Evolutionary conservation across 1,140 invertebrate genomes (phyloP).

Genomic region (Aphelenchoides avenae): DNA sequence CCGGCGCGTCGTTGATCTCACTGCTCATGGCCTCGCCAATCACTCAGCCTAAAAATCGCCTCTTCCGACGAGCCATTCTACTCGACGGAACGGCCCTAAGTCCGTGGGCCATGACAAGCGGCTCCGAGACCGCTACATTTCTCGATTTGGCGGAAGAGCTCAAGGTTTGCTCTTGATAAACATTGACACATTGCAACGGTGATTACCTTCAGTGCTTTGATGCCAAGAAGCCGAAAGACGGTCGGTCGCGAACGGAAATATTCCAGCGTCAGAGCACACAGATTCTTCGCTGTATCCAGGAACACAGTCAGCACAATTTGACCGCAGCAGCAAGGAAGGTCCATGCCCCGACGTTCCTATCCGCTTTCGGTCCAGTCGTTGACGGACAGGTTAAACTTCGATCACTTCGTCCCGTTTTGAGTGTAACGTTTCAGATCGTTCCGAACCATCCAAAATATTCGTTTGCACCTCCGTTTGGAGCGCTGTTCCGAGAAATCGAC

Average conservation of each 20-base stretch:
- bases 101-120: conserved; percentile 58
- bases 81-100: conserved; percentile 51
- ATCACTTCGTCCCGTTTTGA: conserved; percentile 44
- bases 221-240: conserved; percentile 27
- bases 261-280: conserved; percentile 36
- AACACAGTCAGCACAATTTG: conserved; percentile 70
- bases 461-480: conserved; percentile 57
- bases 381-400: conserved; percentile 69
- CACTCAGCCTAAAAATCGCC: conserved; percentile 53
- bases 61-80: conserved; percentile 55
- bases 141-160: conserved; percentile 49
- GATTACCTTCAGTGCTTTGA: conserved; percentile 32
- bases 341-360: conserved; percentile 62
- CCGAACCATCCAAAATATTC: conserved; percentile 56
- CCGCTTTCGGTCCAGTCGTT: conserved; percentile 69
- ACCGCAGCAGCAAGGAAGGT: conserved; percentile 68
- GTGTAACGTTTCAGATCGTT: conserved; percentile 49
- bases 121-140: no score
- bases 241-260: neutral
- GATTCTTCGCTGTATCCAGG: conserved; percentile 50
- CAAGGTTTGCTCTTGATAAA: conserved; percentile 21
- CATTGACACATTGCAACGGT: no score
- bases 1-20: conserved; percentile 55
- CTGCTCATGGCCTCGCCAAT: conserved; percentile 58
- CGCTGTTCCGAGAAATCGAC: conserved; percentile 65